A percentile compares a stretch with the other conserved stretches of the same genome.
These are phyloP conservation scores for Plumapathes pennacea DNA, from an alignment of 92 coral and sea anemone species.

Conservation along the genomic window DNA sequence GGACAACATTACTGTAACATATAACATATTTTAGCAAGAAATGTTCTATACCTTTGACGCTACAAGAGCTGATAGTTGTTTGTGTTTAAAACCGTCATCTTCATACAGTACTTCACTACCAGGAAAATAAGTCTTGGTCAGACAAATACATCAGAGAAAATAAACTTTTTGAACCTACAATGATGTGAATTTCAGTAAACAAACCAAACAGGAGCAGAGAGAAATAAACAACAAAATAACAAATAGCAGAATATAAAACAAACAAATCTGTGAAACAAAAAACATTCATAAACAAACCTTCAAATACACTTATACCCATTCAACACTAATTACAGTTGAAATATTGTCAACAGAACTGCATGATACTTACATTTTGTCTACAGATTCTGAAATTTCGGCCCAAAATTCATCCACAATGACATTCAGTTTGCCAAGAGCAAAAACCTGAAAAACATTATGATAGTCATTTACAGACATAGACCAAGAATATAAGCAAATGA, in stretches of 20 bases:
- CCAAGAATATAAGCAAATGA: neutral
- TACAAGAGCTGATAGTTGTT: conserved; percentile 90
- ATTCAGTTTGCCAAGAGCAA: conserved; percentile 88
- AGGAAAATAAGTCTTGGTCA: neutral
- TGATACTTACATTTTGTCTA: conserved; percentile 84
- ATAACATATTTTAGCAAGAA: no score
- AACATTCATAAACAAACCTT: no score
- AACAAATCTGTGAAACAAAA: no score
- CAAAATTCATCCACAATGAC: conserved; percentile 94
- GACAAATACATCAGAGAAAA: neutral
- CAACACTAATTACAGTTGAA: no score
- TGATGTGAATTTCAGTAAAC: neutral
- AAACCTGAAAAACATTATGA: conserved; percentile 49
- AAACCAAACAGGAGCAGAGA: neutral
- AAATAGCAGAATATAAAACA: neutral
- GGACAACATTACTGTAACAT: neutral
- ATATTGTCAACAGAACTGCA: neutral
- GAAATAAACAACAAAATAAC: neutral
- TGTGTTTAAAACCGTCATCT: conserved; percentile 90
- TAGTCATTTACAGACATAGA: neutral
- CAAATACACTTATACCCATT: no score
- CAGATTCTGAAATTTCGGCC: conserved; percentile 99
- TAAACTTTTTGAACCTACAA: no score
- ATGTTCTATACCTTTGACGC: conserved; percentile 85
- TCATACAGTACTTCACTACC: conserved; percentile 93